Base-by-base conservation (phyloP, 2,113 vertebrate species). In the Gulo gulo region DNA sequence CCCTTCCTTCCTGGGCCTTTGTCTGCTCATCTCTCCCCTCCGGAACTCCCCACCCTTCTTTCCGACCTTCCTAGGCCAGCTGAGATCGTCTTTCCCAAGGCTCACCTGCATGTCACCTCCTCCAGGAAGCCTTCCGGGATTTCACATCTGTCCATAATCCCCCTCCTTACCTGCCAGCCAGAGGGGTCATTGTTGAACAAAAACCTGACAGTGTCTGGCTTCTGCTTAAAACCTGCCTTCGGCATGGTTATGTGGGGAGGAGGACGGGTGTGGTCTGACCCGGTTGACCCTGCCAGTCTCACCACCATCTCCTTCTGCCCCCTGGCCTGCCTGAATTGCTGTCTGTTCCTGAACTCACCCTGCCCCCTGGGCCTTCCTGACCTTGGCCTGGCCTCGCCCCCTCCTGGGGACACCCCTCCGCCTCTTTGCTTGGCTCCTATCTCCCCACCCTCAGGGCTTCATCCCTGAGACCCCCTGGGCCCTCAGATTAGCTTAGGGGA, bases 181-280 rank as follows among this genome's bases (percentile, higher is more conserved):
- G 24, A 29, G 42, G 31, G 7, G 24, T 42, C 69, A 76, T 42
- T 63, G n/a, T 45, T 6, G 4, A 73, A 39, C n/a, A 14, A 47
- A 67, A 42, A 15, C 21, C 15, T 1, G 23, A 23, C 6, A 1
- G 18, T 26, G 67, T n/a, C 31, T 31, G 18, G 6, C 24, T 39
- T 89, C 85, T 74, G 86, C 36, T n/a, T 15, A 67, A 23, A 26
- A 55, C 2, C 7, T 59, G 8, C 47, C 34, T 24, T 42, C 0
- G 13, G 42, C 14, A 0, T 1, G n/a, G 36, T 23, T 52, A 4
- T 1, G 12, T 16, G 73, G 1, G 55, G 10, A 12, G 3, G 20
- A 74, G 55, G 29, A 20, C n/a, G 0, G 12, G 9, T 34, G 42
- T 4, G 2, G 63, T 10, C 45, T 24, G 52, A 65, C n/a, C 65